Evolutionary conservation across 2,113 vertebrate species (phyloP).

Genomic region (Gymnocephalus cernua): DNA sequence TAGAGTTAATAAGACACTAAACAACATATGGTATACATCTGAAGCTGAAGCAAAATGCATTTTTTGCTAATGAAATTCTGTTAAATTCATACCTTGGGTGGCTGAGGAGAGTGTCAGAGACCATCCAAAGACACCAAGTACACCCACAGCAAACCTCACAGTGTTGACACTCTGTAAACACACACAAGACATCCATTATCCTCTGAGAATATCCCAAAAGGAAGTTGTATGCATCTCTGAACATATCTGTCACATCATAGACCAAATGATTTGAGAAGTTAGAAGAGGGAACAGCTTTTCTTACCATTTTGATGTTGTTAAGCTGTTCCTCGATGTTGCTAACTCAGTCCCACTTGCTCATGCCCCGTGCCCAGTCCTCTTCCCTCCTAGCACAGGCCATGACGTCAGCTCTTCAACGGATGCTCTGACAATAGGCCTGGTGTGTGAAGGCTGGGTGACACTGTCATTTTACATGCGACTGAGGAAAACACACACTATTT

Average conservation of each 20-base stretch:
- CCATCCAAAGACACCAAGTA: conserved; percentile 56
- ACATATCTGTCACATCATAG: background rate
- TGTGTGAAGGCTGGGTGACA: conserved; percentile 61
- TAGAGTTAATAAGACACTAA: background rate
- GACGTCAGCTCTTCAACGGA: conserved; percentile 62
- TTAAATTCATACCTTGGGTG: conserved; percentile 69
- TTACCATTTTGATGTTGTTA: conserved; percentile 70
- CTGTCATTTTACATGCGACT: conserved; percentile 37
- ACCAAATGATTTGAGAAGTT: background rate
- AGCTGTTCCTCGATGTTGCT: conserved; percentile 30
- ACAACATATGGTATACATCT: background rate
- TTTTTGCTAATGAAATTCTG: background rate
- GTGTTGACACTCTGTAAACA: conserved; percentile 61
- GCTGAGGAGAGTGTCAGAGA: conserved; percentile 44
- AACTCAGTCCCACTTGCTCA: conserved; percentile 23
- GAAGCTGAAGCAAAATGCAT: background rate
- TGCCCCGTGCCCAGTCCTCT: conserved; percentile 55
- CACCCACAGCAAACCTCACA: conserved; percentile 36
- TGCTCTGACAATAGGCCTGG: conserved; percentile 67
- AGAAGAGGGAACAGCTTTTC: background rate
- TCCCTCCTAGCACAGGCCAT: conserved; percentile 75
- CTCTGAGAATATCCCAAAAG: background rate
- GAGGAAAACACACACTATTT: conserved; percentile 24
- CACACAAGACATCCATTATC: conserved; percentile 24
- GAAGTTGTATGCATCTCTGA: background rate